Conservation (phyloP, 2,113 vertebrate species). For the Festucalex cinctus region DNA sequence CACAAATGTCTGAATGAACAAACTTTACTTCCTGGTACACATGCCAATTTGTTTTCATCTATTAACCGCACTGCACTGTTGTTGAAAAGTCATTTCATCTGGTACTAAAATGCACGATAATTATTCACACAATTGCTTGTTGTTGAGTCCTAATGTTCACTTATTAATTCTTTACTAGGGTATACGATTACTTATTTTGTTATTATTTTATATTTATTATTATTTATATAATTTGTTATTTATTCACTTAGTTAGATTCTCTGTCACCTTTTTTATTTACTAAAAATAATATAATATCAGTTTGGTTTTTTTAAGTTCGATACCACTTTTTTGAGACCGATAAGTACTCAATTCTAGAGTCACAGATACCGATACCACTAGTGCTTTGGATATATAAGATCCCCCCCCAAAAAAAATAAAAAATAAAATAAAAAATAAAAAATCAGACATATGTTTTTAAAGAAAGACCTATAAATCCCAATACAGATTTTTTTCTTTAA, state of each 20-base stretch:
- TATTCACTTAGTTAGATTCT: background rate
- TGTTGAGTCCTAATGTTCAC: background rate
- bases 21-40: background rate
- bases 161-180: background rate
- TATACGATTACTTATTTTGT: too few species aligned
- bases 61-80: conserved; percentile 7
- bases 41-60: background rate
- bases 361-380: too few species aligned
- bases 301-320: too few species aligned
- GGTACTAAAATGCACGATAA: background rate
- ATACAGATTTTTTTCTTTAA: background rate
- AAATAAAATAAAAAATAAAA: too few species aligned
- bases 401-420: too few species aligned
- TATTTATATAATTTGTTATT: background rate
- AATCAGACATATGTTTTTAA: too few species aligned
- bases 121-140: background rate
- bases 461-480: too few species aligned
- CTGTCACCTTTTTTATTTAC: background rate
- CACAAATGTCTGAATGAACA: background rate
- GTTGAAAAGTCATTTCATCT: background rate
- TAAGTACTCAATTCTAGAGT: too few species aligned
- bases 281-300: too few species aligned
- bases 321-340: too few species aligned
- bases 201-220: too few species aligned
- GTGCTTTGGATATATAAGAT: too few species aligned